Evolutionary conservation across 2,113 vertebrate species (phyloP), one percentile per base, ranked within the genome.

Genomic region (Peromyscus maniculatus): DNA sequence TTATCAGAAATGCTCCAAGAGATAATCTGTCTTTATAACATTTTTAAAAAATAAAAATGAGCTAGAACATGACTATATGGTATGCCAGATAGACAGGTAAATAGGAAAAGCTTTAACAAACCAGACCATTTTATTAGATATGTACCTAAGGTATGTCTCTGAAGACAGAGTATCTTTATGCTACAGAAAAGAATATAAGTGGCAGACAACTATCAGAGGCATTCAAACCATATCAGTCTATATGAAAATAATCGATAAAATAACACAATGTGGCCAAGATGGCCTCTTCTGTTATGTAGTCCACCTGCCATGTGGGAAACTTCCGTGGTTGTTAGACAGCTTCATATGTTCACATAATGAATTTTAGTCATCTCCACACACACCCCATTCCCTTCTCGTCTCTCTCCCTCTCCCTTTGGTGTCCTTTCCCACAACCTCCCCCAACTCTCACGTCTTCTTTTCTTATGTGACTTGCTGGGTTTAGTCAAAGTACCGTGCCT

Each of bases 21-120:
- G 28, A 90, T 39, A 10, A 94, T 64, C 22, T 26, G 69, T 93
- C 59, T 49, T 82, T 57, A 69, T 46, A 87, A 83, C 4, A 87
- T 92, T 21, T 94, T 92, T 39, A 90, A 94, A 75, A 86, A 84
- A 39, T 77, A 84, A 91, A 93, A 95, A 78, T 86, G 36, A 46
- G 16, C 19, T 79, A 77, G 9, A 64, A 86, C 26, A 72, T 80
- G 67, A 87, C 12, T 71, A 3, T 86, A 71, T 36, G 91, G 57
- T 91, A 13, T 87, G 55, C 59, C 52, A 96, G 28, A 9, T 55
- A 94, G 6, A 86, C 11, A 62, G 49, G 46, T 74, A 89, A 94
- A 77, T 26, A 87, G 46, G 36, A 64, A 94, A 69, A 46, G 55
- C 5, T 88, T 79, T 78, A 77, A n/a, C 24, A 94, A 49, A 66